These are phyloP conservation scores for Trissonchulus sp. DNA, from an alignment of 2,888 invertebrate genomes.

Conservation along the genomic window DNA sequence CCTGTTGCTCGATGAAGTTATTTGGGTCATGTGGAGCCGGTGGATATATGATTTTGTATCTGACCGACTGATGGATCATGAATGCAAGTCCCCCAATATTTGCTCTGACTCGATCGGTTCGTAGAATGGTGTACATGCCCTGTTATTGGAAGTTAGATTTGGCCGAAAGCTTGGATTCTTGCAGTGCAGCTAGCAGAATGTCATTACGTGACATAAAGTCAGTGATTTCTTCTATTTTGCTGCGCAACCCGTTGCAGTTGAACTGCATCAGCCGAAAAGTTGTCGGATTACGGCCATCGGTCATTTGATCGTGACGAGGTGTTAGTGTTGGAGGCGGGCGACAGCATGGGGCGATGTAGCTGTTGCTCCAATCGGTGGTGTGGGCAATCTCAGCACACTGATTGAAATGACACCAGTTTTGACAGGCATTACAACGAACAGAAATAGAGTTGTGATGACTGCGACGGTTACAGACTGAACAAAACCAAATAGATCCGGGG, in stretches of 20 bases:
- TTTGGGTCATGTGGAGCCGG: not conserved
- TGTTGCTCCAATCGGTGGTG: not conserved
- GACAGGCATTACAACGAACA: constrained; percentile 2
- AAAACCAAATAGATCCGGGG: not conserved
- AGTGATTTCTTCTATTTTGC: constrained; percentile 7
- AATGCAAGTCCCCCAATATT: not conserved
- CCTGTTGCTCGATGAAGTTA: constrained; percentile 13
- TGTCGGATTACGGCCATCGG: too few species aligned
- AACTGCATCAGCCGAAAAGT: constrained; percentile 5
- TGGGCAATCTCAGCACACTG: not conserved
- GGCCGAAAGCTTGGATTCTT: constrained; percentile 6
- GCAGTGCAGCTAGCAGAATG: not conserved
- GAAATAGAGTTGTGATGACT: not conserved
- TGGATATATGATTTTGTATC: not conserved
- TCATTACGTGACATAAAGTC: constrained; percentile 7
- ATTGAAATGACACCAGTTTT: constrained; percentile 10
- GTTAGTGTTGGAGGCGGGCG: not conserved
- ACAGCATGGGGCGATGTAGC: constrained; percentile 7
- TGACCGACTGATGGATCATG: not conserved
- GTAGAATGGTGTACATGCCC: not conserved
- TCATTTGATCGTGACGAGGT: too few species aligned
- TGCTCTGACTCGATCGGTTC: not conserved
- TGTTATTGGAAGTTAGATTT: not conserved
- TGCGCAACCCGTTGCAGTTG: constrained; percentile 10
- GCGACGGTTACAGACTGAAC: not conserved